These are phyloP conservation scores for Athripsodes cinereus DNA, from an alignment of 2,888 invertebrate species.

Conservation along the genomic window DNA sequence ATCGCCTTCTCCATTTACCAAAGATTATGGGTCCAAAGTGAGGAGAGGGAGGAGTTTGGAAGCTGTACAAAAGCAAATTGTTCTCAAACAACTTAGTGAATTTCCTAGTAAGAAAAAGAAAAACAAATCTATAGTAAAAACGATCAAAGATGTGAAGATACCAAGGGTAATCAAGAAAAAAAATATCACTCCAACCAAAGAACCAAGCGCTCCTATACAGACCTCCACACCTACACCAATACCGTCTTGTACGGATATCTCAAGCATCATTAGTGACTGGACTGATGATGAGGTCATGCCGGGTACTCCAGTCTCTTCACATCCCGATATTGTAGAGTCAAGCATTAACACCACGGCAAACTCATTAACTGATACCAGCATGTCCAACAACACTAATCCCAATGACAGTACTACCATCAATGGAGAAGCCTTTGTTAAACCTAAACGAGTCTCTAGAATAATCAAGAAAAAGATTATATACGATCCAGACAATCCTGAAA, in stretches of 20 bases:
- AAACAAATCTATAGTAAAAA: not conserved
- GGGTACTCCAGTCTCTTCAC: not conserved
- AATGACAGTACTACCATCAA: not conserved
- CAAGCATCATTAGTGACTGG: slow-evolving; percentile 23
- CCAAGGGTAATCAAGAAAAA: slow-evolving; percentile 14
- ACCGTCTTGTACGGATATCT: slow-evolving; percentile 13
- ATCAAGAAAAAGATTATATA: slow-evolving; percentile 70
- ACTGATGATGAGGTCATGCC: slow-evolving; percentile 17
- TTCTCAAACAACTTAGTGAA: slow-evolving; percentile 23
- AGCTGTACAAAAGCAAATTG: slow-evolving; percentile 16
- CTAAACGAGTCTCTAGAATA: slow-evolving; percentile 44
- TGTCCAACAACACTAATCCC: not conserved
- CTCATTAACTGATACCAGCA: not conserved
- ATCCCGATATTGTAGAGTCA: not conserved
- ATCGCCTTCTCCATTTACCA: not conserved
- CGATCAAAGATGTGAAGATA: slow-evolving; percentile 22
- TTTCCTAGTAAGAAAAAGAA: slow-evolving; percentile 8
- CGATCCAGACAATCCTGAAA: slow-evolving; percentile 61
- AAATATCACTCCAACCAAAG: not conserved
- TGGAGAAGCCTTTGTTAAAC: slow-evolving; percentile 8
- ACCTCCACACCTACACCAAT: slow-evolving; percentile 7
- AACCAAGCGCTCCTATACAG: not conserved
- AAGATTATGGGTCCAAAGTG: not conserved
- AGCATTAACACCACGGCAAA: not conserved
- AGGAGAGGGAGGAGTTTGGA: slow-evolving; percentile 2